Base-by-base conservation (phyloP, 1,140 invertebrate species). In the Ectropis grisescens region DNA sequence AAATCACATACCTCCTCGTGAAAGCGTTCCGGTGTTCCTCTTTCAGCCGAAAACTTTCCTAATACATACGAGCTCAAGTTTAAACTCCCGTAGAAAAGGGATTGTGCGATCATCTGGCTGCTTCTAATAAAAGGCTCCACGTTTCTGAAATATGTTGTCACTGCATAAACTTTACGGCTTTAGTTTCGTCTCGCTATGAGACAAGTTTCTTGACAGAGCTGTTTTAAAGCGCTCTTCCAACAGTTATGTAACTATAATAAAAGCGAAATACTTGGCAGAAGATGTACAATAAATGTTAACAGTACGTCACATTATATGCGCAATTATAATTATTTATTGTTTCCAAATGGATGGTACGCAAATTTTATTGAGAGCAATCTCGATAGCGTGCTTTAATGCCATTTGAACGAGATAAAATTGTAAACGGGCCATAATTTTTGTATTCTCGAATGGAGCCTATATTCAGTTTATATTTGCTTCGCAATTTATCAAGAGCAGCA, bases 11-110 rank as follows among this genome's bases (percentile, higher is more conserved):
- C 56, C 56, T 69, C 70, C 67, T 71, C 72, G 65, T 81, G 72
- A 81, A 75, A 81, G 75, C 68, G 66, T 81, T 81, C 72, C 65
- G 51, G 57, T 81, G 75, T 81, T 76, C 74, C 72, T 75, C 60
- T 58, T 62, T 78, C 70, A 75, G 75, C 70, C 68, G 55, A 69
- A 76, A 80, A 80, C 68, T 80, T 80, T 80, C 29, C 64, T 70
- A 78, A 80, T 80, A 75, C 62, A 52, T 40, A 33, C 41, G 50
- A 58, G 58, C 59, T 71, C 58, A 66, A 72, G 66, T 75, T 70
- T 75, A 72, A 72, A 78, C 56, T 70, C 54, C 42, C 53, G 53
- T 47, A 56, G 41, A 51, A 62, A 61, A 58, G 51, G 61, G 62
- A 65, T 65, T 52, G 53, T 14, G 45, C 55, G 65, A 79, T 74